Percentiles rank a stretch among this genome's conserved stretches.
phyloP scores from a whole-genome alignment of 2,888 invertebrate genomes.

The Standfussiana lucernea region DNA sequence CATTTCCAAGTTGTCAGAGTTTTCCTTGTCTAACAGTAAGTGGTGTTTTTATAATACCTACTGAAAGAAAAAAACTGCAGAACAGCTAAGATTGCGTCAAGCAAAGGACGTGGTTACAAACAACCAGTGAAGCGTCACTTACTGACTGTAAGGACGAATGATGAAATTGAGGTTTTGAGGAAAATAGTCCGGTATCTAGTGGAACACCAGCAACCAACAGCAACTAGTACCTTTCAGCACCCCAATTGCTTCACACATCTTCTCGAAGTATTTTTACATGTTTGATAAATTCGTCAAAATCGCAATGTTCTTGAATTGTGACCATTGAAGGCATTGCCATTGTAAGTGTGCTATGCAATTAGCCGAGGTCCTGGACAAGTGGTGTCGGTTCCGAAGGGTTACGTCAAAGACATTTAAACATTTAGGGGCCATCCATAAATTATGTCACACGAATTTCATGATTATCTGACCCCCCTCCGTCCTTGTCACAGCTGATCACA shows the following conservation, averaged over 20 bases:
- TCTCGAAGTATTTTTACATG: background rate
- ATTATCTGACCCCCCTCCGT: no score
- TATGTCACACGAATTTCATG: no score
- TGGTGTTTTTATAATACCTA: background rate
- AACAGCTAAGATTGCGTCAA: background rate
- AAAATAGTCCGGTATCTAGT: background rate
- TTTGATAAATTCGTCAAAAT: no score
- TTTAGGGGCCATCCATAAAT: no score
- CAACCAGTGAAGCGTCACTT: background rate
- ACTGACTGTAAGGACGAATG: background rate
- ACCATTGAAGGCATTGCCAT: no score
- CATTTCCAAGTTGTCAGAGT: no score
- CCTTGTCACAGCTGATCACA: no score
- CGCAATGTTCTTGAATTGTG: no score
- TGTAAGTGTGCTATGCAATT: no score
- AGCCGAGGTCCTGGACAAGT: no score
- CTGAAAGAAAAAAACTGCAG: background rate
- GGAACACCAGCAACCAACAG: background rate
- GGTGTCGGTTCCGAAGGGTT: no score
- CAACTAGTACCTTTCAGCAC: background rate
- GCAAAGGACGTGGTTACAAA: conserved; percentile 2
- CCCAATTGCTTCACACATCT: background rate
- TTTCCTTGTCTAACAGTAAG: background rate
- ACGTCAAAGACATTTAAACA: no score
- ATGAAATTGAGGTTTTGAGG: background rate